Evolutionary conservation across 2,113 vertebrate species (phyloP).

Genomic region (Nycticryphes semicollaris): DNA sequence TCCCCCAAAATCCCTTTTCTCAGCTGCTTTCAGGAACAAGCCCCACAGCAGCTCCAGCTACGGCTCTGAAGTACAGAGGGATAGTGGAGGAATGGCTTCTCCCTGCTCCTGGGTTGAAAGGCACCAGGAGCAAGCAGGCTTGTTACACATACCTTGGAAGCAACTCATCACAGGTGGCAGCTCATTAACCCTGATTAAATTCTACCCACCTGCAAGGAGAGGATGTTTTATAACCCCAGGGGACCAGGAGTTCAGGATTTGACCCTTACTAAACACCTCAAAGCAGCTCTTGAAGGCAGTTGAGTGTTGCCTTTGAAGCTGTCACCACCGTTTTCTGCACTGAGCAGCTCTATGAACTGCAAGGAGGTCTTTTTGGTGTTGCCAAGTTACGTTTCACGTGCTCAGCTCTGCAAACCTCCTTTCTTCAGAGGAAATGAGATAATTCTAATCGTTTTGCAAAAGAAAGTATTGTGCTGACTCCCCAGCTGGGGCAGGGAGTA

Average conservation of each 20-base stretch:
- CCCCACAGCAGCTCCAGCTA: background rate
- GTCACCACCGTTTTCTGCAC: accelerated
- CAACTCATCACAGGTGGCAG: background rate
- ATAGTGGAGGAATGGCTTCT: too few species aligned
- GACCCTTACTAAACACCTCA: background rate
- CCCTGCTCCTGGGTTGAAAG: accelerated
- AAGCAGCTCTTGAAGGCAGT: background rate
- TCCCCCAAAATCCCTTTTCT: background rate
- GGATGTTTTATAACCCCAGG: background rate
- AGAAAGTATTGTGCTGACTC: background rate
- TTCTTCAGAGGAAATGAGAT: conserved; percentile 8
- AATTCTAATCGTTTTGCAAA: background rate
- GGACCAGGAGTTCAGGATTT: background rate
- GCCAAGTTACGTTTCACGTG: background rate
- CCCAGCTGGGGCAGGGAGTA: background rate
- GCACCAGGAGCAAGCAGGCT: background rate
- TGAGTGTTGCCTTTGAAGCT: background rate
- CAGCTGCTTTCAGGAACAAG: background rate
- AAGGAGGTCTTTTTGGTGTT: background rate
- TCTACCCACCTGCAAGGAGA: background rate
- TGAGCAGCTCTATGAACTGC: background rate
- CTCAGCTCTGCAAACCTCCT: background rate
- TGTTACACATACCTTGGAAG: background rate
- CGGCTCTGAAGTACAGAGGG: background rate
- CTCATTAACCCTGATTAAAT: background rate